phyloP scores from a whole-genome alignment of 2,113 vertebrate genomes.

The Nycticryphes semicollaris region DNA sequence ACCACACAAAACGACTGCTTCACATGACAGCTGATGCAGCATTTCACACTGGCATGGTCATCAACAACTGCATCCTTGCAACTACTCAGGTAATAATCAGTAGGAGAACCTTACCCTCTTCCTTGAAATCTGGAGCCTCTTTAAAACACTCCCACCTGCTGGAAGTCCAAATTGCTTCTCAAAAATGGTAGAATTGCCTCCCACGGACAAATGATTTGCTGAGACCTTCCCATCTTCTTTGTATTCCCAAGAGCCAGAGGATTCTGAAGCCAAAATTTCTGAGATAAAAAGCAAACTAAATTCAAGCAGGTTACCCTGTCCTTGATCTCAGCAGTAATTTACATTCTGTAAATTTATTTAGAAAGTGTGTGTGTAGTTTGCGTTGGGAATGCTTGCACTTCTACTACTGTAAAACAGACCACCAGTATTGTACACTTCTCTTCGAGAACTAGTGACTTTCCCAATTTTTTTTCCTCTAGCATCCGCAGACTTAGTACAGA shows the following conservation, averaged over 20 bases:
- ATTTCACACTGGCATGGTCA: neutral
- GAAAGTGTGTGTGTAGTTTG: neutral
- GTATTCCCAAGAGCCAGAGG: neutral
- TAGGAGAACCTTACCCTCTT: neutral
- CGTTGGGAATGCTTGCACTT: neutral
- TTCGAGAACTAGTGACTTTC: neutral
- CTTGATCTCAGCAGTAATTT: neutral
- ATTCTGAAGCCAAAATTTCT: neutral
- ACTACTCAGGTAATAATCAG: neutral
- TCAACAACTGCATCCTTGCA: neutral
- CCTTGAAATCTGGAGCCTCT: neutral
- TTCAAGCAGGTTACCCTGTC: neutral
- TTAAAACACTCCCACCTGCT: neutral
- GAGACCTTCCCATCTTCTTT: neutral
- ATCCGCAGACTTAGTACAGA: neutral
- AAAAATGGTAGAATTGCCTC: neutral
- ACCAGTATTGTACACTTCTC: neutral
- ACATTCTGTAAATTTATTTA: neutral
- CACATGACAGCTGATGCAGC: neutral
- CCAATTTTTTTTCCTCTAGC: neutral
- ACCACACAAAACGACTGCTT: neutral
- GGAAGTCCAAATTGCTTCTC: neutral
- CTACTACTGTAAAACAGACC: neutral
- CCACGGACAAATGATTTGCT: fast-evolving
- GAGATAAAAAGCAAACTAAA: neutral